Conservation (phyloP, 2,888 invertebrate species). For the Xanthorhoe designata region DNA sequence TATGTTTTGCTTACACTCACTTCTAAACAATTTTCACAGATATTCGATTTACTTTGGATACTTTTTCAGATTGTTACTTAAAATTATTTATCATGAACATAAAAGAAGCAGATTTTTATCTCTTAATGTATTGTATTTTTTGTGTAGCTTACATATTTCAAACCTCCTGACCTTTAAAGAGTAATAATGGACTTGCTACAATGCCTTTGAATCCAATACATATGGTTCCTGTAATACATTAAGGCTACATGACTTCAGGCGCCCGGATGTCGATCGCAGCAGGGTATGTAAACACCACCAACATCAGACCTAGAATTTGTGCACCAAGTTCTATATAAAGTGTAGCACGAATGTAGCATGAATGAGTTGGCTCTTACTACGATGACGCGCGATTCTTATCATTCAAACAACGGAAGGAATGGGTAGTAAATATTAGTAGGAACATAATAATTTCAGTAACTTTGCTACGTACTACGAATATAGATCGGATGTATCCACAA, state of each 20-base stretch:
- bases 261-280: slow-evolving; percentile 48
- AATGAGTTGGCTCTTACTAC: too few relatives aligned
- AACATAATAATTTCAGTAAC: too few relatives aligned
- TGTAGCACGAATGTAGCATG: too few relatives aligned
- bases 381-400: too few relatives aligned
- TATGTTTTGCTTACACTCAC: neutral
- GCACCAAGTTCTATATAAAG: neutral
- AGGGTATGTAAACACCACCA: slow-evolving; percentile 41
- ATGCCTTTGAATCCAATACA: neutral
- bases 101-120: neutral
- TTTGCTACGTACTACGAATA: too few relatives aligned
- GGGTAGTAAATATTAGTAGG: too few relatives aligned
- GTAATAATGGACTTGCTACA: neutral
- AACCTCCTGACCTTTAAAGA: neutral
- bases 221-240: neutral
- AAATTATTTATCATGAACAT: too few relatives aligned
- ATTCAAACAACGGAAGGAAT: too few relatives aligned
- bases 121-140: neutral
- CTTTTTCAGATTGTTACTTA: too few relatives aligned
- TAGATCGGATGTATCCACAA: too few relatives aligned
- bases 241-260: slow-evolving; percentile 22
- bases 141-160: neutral
- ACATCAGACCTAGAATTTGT: neutral
- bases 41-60: too few relatives aligned
- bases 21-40: neutral